Base-by-base conservation (phyloP, 2,113 vertebrate genomes). In the Rallus limicola region DNA sequence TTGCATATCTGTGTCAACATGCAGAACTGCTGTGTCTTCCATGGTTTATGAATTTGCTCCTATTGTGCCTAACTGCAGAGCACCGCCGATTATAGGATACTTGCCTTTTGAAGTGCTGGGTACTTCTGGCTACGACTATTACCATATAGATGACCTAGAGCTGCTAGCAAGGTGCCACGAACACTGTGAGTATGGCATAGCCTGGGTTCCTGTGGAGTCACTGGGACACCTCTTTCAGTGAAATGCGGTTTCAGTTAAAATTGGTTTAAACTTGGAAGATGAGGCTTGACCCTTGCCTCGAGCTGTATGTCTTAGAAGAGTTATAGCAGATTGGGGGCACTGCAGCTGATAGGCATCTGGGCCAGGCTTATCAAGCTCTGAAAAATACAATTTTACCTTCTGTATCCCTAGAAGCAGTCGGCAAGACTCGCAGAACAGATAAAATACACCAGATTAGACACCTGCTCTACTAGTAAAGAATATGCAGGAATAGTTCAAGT, bases 31-130 rank as follows among this genome's bases (percentile, higher is more conserved):
- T 52, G 13, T 42, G 82, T 48, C 31, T 71, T 72, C 71, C 20
- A 0, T 69, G 78, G 65, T 67, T 77, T 44, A 77, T 52, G 71
- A 85, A 53, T 76, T 94, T 28, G 31, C 53, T 31, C 17, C 1
- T 33, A 9, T 56, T 40, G 76, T 93, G 50, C 85, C 87, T 55
- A 44, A 53, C 78, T 1, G 5, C 97, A 98, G 98, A 96, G 98
- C 98, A 16, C 98, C 98, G 13, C 98, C 98, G 0, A 98, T 98
- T 93, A 98, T 98, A 87, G 98, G 98, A 84, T 98, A 98, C 95
- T 97, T 98, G 97, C 98, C 98, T 97, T 98, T 98, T 78, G 98
- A 98, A 97, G 98, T 98, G 75, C 97, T 98, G 85, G 98, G 98
- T 36, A 98, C 98, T 88, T 98, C 98, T 31, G 98, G 98, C 80